These are phyloP conservation scores for rabbit (Oryctolagus cuniculus) DNA, from an alignment of 2,113 vertebrate genomes.

Conservation along the genomic window mOryCun1.1 NC_091435.1:106388501-106389000, in stretches of 20 bases:
- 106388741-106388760: constrained; percentile 48
- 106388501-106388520: not conserved
- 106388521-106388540: constrained; percentile 9
- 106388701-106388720: constrained; percentile 12
- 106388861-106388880: not conserved
- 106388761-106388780: constrained; percentile 14
- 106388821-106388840: not conserved
- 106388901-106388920: not conserved
- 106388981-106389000: not conserved
- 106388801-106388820: not conserved
- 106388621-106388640: not conserved
- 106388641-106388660: constrained; percentile 5
- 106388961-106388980: constrained; percentile 32
- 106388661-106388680: constrained; percentile 7
- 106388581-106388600: not conserved
- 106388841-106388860: not conserved
- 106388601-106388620: constrained; percentile 30
- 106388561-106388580: not conserved
- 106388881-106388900: constrained; percentile 19
- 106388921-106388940: not conserved
- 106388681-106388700: not conserved
- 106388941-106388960: not conserved
- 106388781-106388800: not conserved
- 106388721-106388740: not conserved
- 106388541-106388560: constrained; percentile 20